phyloP scores from a whole-genome alignment of 1,140 invertebrate genomes.

The Eumaeus atala region DNA sequence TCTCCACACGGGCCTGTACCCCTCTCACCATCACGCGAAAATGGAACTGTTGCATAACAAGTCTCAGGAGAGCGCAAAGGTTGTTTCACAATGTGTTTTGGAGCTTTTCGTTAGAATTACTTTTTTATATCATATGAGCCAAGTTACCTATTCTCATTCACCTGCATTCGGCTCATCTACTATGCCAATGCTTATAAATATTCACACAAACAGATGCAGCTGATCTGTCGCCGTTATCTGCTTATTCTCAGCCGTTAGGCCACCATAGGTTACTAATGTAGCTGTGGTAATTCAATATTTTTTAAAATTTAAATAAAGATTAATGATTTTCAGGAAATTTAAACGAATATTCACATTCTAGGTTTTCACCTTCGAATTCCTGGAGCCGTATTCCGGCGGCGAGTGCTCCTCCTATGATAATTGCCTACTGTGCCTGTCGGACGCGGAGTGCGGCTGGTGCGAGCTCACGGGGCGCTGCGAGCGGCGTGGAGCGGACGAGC shows the following conservation, averaged over 20 bases:
- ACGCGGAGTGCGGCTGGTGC: conserved; percentile 94
- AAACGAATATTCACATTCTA: conserved; percentile 32
- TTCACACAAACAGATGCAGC: not conserved
- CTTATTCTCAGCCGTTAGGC: too few relatives aligned
- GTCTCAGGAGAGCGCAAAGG: conserved; percentile 82
- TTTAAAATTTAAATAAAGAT: not conserved
- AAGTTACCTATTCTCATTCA: too few relatives aligned
- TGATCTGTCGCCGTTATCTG: too few relatives aligned
- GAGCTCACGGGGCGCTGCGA: conserved; percentile 80
- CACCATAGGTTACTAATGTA: too few relatives aligned
- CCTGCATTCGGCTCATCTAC: not conserved
- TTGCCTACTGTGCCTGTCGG: conserved; percentile 90
- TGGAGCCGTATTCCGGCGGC: conserved; percentile 89
- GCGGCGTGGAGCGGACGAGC: conserved; percentile 78
- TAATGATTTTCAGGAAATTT: too few relatives aligned
- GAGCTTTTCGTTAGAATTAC: too few relatives aligned
- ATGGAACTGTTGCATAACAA: conserved; percentile 86
- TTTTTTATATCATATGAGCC: too few relatives aligned
- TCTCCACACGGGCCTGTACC: conserved; percentile 67
- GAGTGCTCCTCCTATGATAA: conserved; percentile 86
- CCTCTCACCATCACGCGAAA: conserved; percentile 80
- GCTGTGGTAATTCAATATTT: too few relatives aligned
- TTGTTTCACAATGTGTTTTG: too few relatives aligned
- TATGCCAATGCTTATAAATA: too few relatives aligned
- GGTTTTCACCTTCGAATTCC: conserved; percentile 90